These are phyloP conservation scores for Sakesphorus luctuosus DNA, from an alignment of 2,113 vertebrate genomes.

Conservation along the genomic window DNA sequence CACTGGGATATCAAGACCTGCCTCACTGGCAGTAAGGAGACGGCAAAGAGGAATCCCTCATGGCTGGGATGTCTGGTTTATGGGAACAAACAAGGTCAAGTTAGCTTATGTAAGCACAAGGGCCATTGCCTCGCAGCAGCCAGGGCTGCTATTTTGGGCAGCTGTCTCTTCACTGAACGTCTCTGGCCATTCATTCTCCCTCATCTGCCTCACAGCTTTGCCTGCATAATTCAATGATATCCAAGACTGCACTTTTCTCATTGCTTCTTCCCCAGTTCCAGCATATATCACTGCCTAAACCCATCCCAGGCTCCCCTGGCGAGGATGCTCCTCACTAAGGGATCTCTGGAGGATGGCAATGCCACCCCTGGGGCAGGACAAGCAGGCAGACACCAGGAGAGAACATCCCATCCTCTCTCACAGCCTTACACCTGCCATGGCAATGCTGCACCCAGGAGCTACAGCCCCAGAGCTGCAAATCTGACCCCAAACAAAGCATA, in stretches of 20 bases:
- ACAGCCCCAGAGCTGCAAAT: background rate
- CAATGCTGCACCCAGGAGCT: background rate
- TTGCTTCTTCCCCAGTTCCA: background rate
- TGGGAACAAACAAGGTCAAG: slow-evolving; percentile 55
- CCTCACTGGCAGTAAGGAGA: background rate
- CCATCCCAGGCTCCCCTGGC: background rate
- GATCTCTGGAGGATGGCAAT: background rate
- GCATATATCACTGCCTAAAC: background rate
- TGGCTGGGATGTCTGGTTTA: background rate
- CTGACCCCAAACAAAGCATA: background rate
- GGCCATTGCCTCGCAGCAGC: slow-evolving; percentile 26
- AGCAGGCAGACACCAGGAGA: background rate
- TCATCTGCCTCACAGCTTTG: slow-evolving; percentile 8
- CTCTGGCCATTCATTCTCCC: background rate
- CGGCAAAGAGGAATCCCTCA: background rate
- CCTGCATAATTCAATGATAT: background rate
- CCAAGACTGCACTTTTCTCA: background rate
- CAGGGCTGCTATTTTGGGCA: slow-evolving; percentile 41
- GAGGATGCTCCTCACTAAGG: background rate
- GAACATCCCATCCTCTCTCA: background rate
- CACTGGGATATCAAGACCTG: background rate
- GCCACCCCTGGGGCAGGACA: background rate
- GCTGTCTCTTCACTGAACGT: slow-evolving; percentile 43
- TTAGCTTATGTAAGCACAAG: slow-evolving; percentile 44
- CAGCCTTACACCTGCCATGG: background rate